A percentile compares a stretch with the other conserved stretches of the same genome.
Conservation (phyloP, 2,888 invertebrate genomes). For the Chydorus sphaericus region DNA sequence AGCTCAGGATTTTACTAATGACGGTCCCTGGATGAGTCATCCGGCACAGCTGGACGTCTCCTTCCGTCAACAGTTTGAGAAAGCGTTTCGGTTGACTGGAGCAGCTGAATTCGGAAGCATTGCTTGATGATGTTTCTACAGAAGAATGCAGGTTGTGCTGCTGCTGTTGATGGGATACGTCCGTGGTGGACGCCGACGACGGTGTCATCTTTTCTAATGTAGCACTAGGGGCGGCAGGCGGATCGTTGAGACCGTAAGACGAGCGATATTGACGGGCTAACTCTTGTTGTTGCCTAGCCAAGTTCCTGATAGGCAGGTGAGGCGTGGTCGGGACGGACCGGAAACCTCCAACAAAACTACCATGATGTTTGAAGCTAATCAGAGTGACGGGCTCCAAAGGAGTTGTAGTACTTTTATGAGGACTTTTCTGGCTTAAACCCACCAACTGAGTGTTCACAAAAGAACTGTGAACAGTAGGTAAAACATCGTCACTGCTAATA, state of each 20-base stretch:
- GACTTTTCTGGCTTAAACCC: too few species aligned
- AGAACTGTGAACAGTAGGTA: too few species aligned
- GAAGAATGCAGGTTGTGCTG: too few species aligned
- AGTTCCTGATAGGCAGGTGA: neutral
- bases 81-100: conserved; percentile 36
- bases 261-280: too few species aligned
- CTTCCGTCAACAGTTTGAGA: conserved; percentile 52
- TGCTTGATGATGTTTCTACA: neutral
- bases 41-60: conserved; percentile 56
- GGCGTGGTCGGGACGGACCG: neutral
- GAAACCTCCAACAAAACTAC: neutral
- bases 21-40: conserved; percentile 61
- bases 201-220: too few species aligned
- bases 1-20: conserved; percentile 59
- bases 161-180: too few species aligned
- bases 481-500: neutral
- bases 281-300: neutral
- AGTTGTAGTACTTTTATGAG: too few species aligned
- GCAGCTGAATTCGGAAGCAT: neutral
- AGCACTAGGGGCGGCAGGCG: neutral
- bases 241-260: neutral
- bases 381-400: too few species aligned
- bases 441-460: too few species aligned
- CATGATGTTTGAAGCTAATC: too few species aligned
- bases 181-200: too few species aligned